Evolutionary conservation across 2,888 invertebrate species (phyloP), one percentile per base, ranked within the genome.

Genomic region (Herminia tarsipennalis): DNA sequence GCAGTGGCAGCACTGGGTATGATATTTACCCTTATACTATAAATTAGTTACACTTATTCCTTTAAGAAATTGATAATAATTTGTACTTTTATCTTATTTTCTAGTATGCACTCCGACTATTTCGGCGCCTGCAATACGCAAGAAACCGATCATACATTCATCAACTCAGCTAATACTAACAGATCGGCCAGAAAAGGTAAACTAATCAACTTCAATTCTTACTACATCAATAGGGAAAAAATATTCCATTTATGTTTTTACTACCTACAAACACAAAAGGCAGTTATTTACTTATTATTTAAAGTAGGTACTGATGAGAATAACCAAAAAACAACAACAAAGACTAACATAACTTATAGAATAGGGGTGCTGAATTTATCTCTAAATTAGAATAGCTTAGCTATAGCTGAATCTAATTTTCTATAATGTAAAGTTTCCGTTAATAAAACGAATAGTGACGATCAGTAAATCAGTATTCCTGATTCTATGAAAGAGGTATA

Each of bases 1-100:
- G 92, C 38, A 93, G 92, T 53, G 93, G 88, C 16, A 92, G 92
- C 69, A 93, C 93, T 49, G 86, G 87, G 92, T 92, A 72, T 70
- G 73, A 2, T n/a, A 5, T 5, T 20, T n/a, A 3, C n/a, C 9
- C 1, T 27, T 18, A n/a, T 18, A n/a, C 16, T 17, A 14, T 0
- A 2, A n/a, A 21, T n/a, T 12, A 21, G 2, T 3, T 0, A 20
- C 10, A 5, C 6, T 3, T 13, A 9, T 17, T 16, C 6, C n/a
- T 30, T 9, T 4, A 16, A 16, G 2, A 5, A 16, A n/a, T 28
- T n/a, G n/a, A 14, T 29, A 3, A 2, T 9, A 6, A 5, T 2
- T 1, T 17, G 1, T 16, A 33, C 25, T 1, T 28, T 14, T 28
- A 36, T 44, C 45, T 74, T 80, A 36, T 44, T 46, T 74, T 80